Evolutionary conservation across 2,888 invertebrate genomes (phyloP), one percentile per base, ranked within the genome.

Genomic region (Clitarchus hookeri): DNA sequence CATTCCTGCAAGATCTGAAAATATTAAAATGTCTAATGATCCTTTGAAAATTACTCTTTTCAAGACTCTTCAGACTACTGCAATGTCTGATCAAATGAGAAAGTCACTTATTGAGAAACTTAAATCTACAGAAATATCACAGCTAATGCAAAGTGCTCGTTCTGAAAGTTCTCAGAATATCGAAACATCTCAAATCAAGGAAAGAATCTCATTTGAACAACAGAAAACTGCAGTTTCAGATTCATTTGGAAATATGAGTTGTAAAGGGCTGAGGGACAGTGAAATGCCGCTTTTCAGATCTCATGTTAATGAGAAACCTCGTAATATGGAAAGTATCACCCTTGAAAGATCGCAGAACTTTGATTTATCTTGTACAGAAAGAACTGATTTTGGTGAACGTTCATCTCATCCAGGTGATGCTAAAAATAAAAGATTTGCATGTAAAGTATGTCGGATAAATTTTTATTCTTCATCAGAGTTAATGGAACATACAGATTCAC

Each of bases 11-110:
- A n/a, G 19, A 16, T 65, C 65, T 8, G 19, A 19, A 65, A 19
- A 23, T 65, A 23, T 19, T 65, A 8, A n/a, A 19, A 65, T 65
- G 16, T 65, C 65, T 65, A n/a, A 0, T n/a, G 65, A 65, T 23
- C 23, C 65, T n/a, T 9, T 65, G n/a, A 65, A 65, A 65, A 65
- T n/a, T 11, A 65, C 8, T 65, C 11, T 65, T n/a, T 65, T 65
- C 13, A 65, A 65, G 8, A 8, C 65, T 2, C 65, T 65, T 65
- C 8, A 23, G 65, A n/a, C 23, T 16, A 65, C 65, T 65, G 19
- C 65, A 65, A 65, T 65, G 65, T 65, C 65, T 65, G 65, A 65
- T 65, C 19, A 23, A n/a, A n/a, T 65, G 65, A 65, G 65, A 65
- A 16, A n/a, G 6, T 16, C 65, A 65, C 65, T 65, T 65, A 65